Percentiles rank a stretch among this genome's conserved stretches.
Evolutionary conservation across 2,888 invertebrate genomes (phyloP).

Genomic region (Oxyscelio sp.): DNA sequence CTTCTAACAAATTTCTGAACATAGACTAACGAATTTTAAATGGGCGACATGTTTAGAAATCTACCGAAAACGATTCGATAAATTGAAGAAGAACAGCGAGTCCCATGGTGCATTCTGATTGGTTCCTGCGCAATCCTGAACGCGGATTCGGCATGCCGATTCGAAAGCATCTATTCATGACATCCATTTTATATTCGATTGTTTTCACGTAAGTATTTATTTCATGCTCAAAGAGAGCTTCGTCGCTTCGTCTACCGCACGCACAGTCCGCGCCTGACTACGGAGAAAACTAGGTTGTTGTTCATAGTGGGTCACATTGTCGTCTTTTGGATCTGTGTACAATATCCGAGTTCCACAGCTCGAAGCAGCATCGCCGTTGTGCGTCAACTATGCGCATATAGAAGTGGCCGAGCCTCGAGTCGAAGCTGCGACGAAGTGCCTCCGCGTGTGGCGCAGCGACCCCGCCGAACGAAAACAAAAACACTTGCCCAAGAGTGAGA

Average conservation of each 20-base stretch:
- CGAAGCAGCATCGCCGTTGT: not conserved
- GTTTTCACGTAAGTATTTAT: no score
- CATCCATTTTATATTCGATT: no score
- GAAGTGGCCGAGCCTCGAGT: not conserved
- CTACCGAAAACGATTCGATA: no score
- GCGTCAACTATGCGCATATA: not conserved
- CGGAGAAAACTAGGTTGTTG: not conserved
- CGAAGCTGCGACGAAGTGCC: not conserved
- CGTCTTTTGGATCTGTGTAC: constrained; percentile 11
- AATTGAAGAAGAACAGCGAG: no score
- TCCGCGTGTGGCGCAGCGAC: not conserved
- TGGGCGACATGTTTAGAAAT: no score
- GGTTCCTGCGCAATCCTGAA: no score
- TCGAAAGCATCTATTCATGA: no score
- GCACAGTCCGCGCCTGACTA: constrained; percentile 50
- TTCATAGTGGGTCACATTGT: constrained; percentile 26
- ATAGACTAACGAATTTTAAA: no score
- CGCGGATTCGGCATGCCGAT: no score
- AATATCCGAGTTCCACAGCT: not conserved
- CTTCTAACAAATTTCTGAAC: no score
- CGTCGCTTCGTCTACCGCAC: constrained; percentile 26
- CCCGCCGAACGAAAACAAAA: constrained; percentile 14
- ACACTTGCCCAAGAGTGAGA: not conserved
- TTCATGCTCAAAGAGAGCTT: no score
- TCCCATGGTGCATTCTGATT: no score